Conservation (phyloP, 2,113 vertebrate genomes). For the Menidia beryllina region DNA sequence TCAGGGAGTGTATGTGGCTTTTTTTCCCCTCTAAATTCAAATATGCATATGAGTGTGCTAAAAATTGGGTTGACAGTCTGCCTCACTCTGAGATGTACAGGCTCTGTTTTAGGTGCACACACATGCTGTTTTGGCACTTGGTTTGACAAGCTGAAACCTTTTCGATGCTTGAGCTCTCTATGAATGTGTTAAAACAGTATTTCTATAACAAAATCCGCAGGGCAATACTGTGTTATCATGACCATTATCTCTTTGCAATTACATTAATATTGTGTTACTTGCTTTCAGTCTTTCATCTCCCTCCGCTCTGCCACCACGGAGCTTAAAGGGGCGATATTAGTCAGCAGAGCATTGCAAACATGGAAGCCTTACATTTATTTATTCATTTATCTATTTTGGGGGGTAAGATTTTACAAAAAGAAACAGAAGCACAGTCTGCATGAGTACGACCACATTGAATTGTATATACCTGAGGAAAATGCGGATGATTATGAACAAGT, state of each 20-base stretch:
- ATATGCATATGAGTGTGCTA: conserved; percentile 35
- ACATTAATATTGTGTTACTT: conserved; percentile 11
- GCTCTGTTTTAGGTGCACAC: conserved; percentile 34
- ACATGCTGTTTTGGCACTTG: conserved; percentile 38
- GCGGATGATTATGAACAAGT: conserved; percentile 17
- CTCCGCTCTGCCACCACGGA: conserved; percentile 16
- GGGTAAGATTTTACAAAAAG: conserved; percentile 8
- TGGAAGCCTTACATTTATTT: conserved; percentile 16
- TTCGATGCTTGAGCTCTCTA: conserved; percentile 56
- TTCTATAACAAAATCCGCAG: conserved; percentile 50
- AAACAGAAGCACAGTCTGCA: conserved; percentile 5
- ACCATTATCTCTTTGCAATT: conserved; percentile 34
- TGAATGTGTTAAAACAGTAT: conserved; percentile 36
- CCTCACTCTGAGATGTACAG: conserved; percentile 22
- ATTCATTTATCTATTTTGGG: background rate
- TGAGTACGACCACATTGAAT: conserved; percentile 3
- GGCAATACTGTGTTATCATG: conserved; percentile 26
- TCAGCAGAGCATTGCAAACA: conserved; percentile 37
- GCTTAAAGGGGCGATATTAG: conserved; percentile 46
- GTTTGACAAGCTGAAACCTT: conserved; percentile 47
- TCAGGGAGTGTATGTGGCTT: conserved; percentile 4
- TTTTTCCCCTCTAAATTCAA: background rate
- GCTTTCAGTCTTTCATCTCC: conserved; percentile 24
- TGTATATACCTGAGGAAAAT: conserved; percentile 11
- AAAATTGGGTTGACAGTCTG: conserved; percentile 47